These are phyloP conservation scores for Aviceda subcristata DNA, from an alignment of 2,113 vertebrate genomes.

Conservation along the genomic window DNA sequence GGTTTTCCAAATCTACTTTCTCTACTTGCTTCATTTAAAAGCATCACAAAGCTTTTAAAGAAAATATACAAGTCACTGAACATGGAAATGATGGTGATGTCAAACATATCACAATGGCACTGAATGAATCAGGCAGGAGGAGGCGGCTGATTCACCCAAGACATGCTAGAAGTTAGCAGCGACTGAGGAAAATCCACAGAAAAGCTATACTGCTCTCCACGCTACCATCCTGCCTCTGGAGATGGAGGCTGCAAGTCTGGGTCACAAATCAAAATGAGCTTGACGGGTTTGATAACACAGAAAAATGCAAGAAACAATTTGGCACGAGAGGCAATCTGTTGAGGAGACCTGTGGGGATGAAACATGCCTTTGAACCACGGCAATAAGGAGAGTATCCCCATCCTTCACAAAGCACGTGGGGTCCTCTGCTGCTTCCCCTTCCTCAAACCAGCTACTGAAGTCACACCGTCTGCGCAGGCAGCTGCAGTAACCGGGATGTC, in stretches of 20 bases:
- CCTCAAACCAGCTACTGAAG: neutral
- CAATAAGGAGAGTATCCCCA: rapidly evolving
- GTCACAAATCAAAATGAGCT: neutral
- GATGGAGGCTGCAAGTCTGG: neutral
- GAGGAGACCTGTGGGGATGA: neutral
- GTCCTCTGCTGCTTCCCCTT: neutral
- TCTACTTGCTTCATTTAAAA: neutral
- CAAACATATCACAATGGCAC: neutral
- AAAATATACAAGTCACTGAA: neutral
- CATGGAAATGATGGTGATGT: neutral
- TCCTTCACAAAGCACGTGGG: rapidly evolving
- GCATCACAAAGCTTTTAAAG: conserved; percentile 15
- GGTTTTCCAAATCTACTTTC: neutral
- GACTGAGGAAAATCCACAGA: neutral
- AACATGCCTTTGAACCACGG: rapidly evolving
- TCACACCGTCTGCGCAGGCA: neutral
- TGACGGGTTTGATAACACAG: neutral
- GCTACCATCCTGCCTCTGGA: neutral
- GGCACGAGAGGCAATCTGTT: neutral
- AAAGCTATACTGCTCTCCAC: neutral
- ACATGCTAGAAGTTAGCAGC: neutral
- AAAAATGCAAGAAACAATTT: neutral
- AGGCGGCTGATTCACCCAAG: neutral
- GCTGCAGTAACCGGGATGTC: neutral
- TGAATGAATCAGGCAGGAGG: neutral